These are phyloP conservation scores for Vanessa cardui DNA, from an alignment of 2,888 invertebrate genomes.

Conservation along the genomic window DNA sequence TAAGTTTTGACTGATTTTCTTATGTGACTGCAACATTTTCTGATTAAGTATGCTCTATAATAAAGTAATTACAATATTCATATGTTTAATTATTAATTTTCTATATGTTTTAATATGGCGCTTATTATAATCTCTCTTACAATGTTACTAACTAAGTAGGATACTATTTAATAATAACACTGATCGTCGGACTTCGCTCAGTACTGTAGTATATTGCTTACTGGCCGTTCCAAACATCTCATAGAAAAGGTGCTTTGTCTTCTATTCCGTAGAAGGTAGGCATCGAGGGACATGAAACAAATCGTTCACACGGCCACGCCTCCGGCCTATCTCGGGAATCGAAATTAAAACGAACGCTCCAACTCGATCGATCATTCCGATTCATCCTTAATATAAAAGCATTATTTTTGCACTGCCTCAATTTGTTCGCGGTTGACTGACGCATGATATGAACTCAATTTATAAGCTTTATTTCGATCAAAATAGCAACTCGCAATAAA, in stretches of 20 bases:
- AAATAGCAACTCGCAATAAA: slow-evolving; percentile 39
- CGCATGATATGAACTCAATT: slow-evolving; percentile 64
- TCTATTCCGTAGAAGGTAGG: slow-evolving; percentile 49
- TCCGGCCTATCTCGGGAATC: slow-evolving; percentile 74
- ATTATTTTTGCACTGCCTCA: slow-evolving; percentile 78
- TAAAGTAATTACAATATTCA: not conserved
- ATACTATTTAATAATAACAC: too few relatives aligned
- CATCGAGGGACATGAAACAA: slow-evolving; percentile 77
- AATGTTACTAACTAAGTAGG: too few relatives aligned
- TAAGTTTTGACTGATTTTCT: slow-evolving; percentile 72
- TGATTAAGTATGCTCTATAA: slow-evolving; percentile 5
- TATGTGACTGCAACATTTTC: slow-evolving; percentile 28
- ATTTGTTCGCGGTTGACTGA: slow-evolving; percentile 70
- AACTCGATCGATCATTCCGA: slow-evolving; percentile 79
- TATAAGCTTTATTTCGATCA: slow-evolving; percentile 57
- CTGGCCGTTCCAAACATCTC: slow-evolving; percentile 23
- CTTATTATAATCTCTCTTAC: too few relatives aligned
- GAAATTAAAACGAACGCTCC: slow-evolving; percentile 81
- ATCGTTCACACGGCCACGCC: slow-evolving; percentile 78
- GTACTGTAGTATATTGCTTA: not conserved
- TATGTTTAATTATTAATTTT: not conserved
- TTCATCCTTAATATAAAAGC: slow-evolving; percentile 76
- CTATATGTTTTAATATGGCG: too few relatives aligned
- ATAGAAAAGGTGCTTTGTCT: slow-evolving; percentile 37
- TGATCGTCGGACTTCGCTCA: not conserved